These are phyloP conservation scores for Halcyon chelicuti DNA, from an alignment of 2,797 vertebrate species.

Conservation along the genomic window DNA sequence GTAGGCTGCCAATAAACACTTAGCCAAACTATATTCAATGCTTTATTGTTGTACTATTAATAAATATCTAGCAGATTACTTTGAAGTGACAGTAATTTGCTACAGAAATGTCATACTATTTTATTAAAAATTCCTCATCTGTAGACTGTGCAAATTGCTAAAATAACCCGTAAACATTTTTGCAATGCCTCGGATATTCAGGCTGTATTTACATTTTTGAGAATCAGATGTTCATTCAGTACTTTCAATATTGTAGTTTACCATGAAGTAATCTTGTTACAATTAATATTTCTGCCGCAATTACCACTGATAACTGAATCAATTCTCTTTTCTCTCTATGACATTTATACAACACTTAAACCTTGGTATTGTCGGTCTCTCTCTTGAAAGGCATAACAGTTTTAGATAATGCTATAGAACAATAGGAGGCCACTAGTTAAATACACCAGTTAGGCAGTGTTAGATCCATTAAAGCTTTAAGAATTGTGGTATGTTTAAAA, in stretches of 20 bases:
- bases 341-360: background rate
- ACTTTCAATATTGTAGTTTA: background rate
- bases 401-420: conserved; percentile 42
- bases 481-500: background rate
- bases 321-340: background rate
- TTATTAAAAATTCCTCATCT: conserved; percentile 44
- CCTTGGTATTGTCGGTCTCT: background rate
- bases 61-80: conserved; percentile 37
- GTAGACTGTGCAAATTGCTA: conserved; percentile 28
- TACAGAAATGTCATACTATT: conserved; percentile 32
- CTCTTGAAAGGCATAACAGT: conserved; percentile 16
- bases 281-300: conserved; percentile 42
- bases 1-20: conserved; percentile 40
- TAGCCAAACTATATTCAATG: conserved; percentile 40
- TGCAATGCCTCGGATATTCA: background rate
- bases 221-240: conserved; percentile 29
- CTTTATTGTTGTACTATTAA: conserved; percentile 41
- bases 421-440: conserved; percentile 59
- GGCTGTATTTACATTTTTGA: conserved; percentile 29
- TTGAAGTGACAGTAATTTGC: conserved; percentile 39
- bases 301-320: background rate
- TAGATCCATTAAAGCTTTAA: background rate
- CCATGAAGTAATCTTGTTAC: conserved; percentile 14
- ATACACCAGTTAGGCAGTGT: background rate
- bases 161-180: conserved; percentile 27